Evolutionary conservation across 2,888 invertebrate genomes (phyloP).

Genomic region (Galeruca laticollis): DNA sequence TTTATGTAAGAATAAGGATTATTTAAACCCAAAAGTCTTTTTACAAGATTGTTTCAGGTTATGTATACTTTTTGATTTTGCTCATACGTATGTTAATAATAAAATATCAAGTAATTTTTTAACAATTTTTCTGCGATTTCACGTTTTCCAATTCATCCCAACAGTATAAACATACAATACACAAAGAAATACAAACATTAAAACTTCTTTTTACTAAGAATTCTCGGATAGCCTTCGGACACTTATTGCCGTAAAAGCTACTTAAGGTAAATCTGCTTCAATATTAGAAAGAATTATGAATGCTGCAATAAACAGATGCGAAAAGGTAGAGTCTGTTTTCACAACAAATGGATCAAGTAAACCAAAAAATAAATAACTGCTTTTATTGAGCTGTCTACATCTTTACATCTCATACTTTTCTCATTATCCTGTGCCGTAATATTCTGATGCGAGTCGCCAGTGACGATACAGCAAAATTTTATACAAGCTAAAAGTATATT

Average conservation of each 20-base stretch:
- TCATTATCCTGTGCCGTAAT: slow-evolving; percentile 19
- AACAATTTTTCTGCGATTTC: too few species aligned
- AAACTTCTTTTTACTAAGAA: not conserved
- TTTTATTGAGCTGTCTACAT: slow-evolving; percentile 17
- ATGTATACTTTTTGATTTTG: too few species aligned
- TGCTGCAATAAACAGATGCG: slow-evolving; percentile 7
- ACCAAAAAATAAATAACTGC: slow-evolving; percentile 5
- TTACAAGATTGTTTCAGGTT: too few species aligned
- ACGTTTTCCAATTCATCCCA: too few species aligned
- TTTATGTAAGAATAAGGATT: too few species aligned
- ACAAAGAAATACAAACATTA: not conserved
- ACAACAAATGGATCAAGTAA: slow-evolving; percentile 3
- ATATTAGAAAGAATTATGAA: slow-evolving; percentile 12
- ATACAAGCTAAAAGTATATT: not conserved
- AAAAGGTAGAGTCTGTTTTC: slow-evolving; percentile 14
- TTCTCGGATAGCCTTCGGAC: not conserved
- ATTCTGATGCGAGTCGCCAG: not conserved
- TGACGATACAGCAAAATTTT: not conserved
- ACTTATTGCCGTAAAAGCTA: not conserved
- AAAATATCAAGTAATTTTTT: too few species aligned
- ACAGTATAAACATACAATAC: too few species aligned
- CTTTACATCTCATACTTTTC: slow-evolving; percentile 22
- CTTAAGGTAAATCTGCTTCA: slow-evolving; percentile 1
- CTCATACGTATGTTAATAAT: too few species aligned
- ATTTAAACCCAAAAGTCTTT: too few species aligned